These are phyloP conservation scores for Diploscapter pachys DNA, from an alignment of 1,140 invertebrate genomes.

Conservation along the genomic window DNA sequence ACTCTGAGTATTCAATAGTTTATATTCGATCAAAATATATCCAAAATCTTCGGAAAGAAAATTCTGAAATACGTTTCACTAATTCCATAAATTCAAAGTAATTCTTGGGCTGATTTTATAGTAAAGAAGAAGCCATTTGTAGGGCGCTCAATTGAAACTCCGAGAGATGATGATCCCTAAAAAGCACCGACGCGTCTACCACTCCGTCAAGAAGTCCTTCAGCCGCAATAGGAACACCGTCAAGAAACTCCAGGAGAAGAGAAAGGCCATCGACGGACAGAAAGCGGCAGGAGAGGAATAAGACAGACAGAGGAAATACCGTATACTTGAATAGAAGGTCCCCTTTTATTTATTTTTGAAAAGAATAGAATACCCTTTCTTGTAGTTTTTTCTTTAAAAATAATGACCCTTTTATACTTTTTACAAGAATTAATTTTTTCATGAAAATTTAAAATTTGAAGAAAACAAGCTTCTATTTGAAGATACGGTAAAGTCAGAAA, in stretches of 20 bases:
- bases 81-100: neutral
- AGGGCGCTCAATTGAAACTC: constrained; percentile 79
- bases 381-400: too few species aligned
- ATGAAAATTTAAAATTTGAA: too few species aligned
- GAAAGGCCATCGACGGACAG: constrained; percentile 65
- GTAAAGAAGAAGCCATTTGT: neutral
- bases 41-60: constrained; percentile 10
- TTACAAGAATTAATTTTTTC: too few species aligned
- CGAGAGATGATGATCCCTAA: constrained; percentile 92
- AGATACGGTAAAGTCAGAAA: too few species aligned
- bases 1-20: constrained; percentile 68
- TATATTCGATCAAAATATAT: too few species aligned
- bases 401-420: too few species aligned
- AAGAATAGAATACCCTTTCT: too few species aligned
- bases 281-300: neutral
- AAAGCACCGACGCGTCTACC: constrained; percentile 84
- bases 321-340: too few species aligned
- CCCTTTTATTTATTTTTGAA: too few species aligned
- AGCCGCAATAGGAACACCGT: constrained; percentile 17
- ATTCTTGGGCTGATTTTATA: constrained; percentile 6
- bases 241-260: constrained; percentile 14
- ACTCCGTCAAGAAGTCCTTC: constrained; percentile 76
- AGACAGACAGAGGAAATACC: too few species aligned
- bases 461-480: too few species aligned
- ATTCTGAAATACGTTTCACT: neutral